These are phyloP conservation scores for Pherbina coryleti DNA, from an alignment of 2,888 invertebrate genomes.

Conservation along the genomic window DNA sequence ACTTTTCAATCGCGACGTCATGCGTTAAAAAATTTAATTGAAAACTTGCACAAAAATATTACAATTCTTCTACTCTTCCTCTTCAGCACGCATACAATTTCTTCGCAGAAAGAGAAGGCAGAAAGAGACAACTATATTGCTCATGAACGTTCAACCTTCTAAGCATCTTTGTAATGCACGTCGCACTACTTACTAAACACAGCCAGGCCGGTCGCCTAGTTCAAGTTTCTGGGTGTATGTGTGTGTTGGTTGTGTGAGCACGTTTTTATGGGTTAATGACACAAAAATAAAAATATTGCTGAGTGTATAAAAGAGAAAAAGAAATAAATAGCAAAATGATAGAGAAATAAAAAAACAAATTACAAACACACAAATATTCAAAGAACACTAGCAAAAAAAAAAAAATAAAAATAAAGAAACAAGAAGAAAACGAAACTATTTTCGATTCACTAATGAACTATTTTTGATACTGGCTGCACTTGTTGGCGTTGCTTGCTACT, in stretches of 20 bases:
- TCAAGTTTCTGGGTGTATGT: slow-evolving; percentile 22
- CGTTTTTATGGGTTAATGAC: slow-evolving; percentile 68
- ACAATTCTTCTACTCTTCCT: background rate
- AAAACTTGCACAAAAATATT: background rate
- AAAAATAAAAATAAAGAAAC: background rate
- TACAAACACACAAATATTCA: background rate
- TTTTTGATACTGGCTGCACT: slow-evolving; percentile 12
- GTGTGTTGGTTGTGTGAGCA: slow-evolving; percentile 48
- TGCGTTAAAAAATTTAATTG: background rate
- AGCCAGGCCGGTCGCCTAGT: slow-evolving; percentile 6
- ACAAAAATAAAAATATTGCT: slow-evolving; percentile 49
- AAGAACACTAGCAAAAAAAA: background rate
- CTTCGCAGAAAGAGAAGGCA: background rate
- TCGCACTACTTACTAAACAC: too few relatives aligned
- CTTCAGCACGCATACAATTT: background rate
- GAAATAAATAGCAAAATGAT: slow-evolving; percentile 3
- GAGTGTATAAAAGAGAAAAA: background rate
- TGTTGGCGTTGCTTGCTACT: background rate
- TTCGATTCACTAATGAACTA: slow-evolving; percentile 5
- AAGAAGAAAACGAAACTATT: background rate
- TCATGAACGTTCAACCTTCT: background rate
- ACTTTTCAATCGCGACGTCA: background rate
- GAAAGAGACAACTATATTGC: too few relatives aligned
- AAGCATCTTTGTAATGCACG: background rate
- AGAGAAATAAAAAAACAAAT: background rate